Conservation (phyloP, 2,113 vertebrate genomes). For the Tachuris rubrigastra region DNA sequence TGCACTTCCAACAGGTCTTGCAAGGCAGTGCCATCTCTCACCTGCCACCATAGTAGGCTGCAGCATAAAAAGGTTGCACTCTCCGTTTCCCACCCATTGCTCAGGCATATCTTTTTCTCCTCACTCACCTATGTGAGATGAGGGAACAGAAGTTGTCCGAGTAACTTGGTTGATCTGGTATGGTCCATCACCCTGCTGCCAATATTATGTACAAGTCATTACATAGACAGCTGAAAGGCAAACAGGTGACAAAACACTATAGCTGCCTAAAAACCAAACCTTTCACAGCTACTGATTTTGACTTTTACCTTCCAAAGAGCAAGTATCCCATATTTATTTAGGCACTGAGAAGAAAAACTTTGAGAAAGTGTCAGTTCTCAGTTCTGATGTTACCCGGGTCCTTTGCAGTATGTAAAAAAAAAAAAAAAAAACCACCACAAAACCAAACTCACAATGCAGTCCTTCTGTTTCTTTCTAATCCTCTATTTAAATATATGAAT, state of each 20-base stretch:
- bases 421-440: background rate
- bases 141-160: background rate
- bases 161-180: background rate
- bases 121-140: fast-evolving
- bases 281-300: fast-evolving
- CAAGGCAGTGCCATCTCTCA: background rate
- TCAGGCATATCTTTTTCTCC: background rate
- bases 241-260: background rate
- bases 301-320: background rate
- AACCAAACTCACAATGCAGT: fast-evolving
- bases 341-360: background rate
- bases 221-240: background rate
- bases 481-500: background rate
- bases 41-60: background rate
- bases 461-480: background rate
- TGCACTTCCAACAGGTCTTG: background rate
- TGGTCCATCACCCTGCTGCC: background rate
- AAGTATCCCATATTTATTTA: background rate
- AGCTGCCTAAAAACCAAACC: background rate
- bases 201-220: background rate
- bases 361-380: background rate
- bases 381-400: background rate
- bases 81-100: background rate
- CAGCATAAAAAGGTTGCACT: background rate
- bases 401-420: background rate